Base-by-base conservation (phyloP, 2,113 vertebrate species). In the Stigmatopora argus region DNA sequence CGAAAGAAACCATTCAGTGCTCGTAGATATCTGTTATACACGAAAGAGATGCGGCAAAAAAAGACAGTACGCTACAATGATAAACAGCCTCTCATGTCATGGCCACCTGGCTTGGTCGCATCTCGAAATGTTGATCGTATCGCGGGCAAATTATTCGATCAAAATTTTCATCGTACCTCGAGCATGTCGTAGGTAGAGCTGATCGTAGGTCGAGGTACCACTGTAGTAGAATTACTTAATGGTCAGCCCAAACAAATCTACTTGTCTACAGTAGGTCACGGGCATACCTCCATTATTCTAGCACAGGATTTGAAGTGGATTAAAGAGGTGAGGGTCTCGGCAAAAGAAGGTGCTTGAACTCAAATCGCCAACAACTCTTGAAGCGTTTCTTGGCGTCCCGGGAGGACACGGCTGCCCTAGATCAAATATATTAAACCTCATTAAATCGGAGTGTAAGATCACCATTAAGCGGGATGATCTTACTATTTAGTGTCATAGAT, bases 191-290 rank as follows among this genome's bases (percentile, higher is more conserved):
- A n/a, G n/a, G n/a, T n/a, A n/a, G n/a, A n/a, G n/a, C n/a, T n/a
- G n/a, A n/a, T n/a, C n/a, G n/a, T n/a, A n/a, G n/a, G n/a, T n/a
- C n/a, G n/a, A n/a, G n/a, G n/a, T n/a, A n/a, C n/a, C n/a, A n/a
- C n/a, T n/a, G n/a, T 52, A 49, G 38, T 68, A 31, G 69, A 71
- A 66, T 62, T 65, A 14, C 13, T 45, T 23, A 21, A n/a, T 64
- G 67, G 58, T 73, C 71, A 67, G 66, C 74, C 65, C 65, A 70
- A 78, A 86, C 76, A 78, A 65, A 71, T 79, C 64, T 64, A 79
- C 77, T 73, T 71, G 71, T 70, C 41, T 45, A 38, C 35, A 38
- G 7, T 38, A 48, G 81, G 78, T 80, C 81, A 72, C 62, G 47
- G 13, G 66, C 68, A 41, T 41, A 71, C 75, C 81, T 80, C 70